Evolutionary conservation across 1,140 invertebrate genomes (phyloP).

Genomic region (Mactra quadrangularis): DNA sequence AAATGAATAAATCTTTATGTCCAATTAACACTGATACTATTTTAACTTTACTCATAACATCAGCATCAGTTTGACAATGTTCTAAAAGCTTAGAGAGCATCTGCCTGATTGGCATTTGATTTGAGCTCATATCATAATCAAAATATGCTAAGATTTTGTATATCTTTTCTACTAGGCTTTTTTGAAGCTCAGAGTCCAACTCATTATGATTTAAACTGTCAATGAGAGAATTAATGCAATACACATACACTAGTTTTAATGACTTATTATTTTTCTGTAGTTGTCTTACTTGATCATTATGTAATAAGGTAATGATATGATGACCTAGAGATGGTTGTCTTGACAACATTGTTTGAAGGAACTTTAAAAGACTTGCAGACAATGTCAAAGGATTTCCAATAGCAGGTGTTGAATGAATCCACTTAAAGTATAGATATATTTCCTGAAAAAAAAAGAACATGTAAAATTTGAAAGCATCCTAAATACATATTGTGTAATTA

Average conservation of each 20-base stretch:
- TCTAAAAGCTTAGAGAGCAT: constrained; percentile 73
- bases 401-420: constrained; percentile 35
- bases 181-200: constrained; percentile 30
- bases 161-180: constrained; percentile 54
- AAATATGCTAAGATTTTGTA: constrained; percentile 73
- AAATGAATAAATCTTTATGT: constrained; percentile 65
- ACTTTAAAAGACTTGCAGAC: constrained; percentile 63
- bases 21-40: constrained; percentile 72
- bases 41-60: constrained; percentile 58
- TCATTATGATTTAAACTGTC: constrained; percentile 63
- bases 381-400: constrained; percentile 50
- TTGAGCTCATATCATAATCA: constrained; percentile 69
- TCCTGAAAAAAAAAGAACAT: constrained; percentile 72
- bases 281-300: constrained; percentile 16
- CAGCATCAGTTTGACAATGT: constrained; percentile 30
- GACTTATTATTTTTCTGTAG: constrained; percentile 63
- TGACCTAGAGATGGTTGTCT: constrained; percentile 70
- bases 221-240: constrained; percentile 69
- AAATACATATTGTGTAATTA: constrained; percentile 16
- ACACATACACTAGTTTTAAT: constrained; percentile 70
- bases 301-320: constrained; percentile 65
- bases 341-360: constrained; percentile 69
- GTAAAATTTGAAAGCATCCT: constrained; percentile 23
- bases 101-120: constrained; percentile 71
- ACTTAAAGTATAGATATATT: constrained; percentile 72